Percentiles rank a stretch among this genome's conserved stretches.
These are phyloP conservation scores for Capromys pilorides DNA, from an alignment of 2,797 vertebrate species.

Conservation along the genomic window DNA sequence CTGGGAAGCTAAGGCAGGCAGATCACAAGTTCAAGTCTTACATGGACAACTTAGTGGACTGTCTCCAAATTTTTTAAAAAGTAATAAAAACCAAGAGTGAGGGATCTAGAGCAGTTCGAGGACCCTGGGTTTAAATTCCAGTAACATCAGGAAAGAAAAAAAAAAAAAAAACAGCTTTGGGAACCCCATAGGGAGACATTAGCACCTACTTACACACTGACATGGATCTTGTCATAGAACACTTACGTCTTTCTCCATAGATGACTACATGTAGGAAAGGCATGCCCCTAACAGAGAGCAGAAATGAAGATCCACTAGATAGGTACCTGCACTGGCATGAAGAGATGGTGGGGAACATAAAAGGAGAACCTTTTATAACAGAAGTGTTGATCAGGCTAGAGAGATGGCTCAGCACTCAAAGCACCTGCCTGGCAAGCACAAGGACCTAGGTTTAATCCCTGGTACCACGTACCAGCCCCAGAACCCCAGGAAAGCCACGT, in stretches of 20 bases:
- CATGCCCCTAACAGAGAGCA: background rate
- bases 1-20: background rate
- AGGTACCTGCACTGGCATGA: background rate
- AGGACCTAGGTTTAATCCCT: too few species aligned
- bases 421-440: too few species aligned
- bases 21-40: background rate
- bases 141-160: too few species aligned
- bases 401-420: too few species aligned
- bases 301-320: background rate
- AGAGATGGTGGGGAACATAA: background rate
- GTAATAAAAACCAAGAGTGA: background rate
- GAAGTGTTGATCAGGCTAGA: background rate
- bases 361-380: background rate
- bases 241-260: background rate
- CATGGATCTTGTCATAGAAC: background rate
- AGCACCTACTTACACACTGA: conserved; percentile 18
- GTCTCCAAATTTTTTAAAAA: background rate
- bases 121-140: background rate
- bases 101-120: background rate
- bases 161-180: conserved; percentile 7
- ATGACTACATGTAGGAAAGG: background rate
- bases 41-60: background rate
- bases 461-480: too few species aligned
- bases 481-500: too few species aligned
- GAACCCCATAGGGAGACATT: background rate